Evolutionary conservation across 2,797 vertebrate genomes (phyloP), one percentile per base, ranked within the genome.

Genomic region (Bryconaethiops microstoma): DNA sequence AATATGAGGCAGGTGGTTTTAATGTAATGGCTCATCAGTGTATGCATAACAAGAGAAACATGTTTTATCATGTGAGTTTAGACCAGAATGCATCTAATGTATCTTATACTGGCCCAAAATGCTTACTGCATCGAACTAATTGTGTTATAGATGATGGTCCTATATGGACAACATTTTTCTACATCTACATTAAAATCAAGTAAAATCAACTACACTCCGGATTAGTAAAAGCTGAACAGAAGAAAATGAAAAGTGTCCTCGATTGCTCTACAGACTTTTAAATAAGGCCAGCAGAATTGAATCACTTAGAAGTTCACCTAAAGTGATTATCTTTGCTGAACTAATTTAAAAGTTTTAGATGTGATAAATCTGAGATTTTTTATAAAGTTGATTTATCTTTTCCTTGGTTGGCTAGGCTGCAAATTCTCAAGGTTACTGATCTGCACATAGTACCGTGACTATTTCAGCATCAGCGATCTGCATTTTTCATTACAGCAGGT

Each of bases 281-380:
- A 57, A 57, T 42, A 14, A 21, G 29, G 54, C 71, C 23, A 21
- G 21, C 42, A 35, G 40, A 54, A 59, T 59, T 19, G n/a, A 74
- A 59, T 74, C 29, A 21, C 45, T 39, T 23, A 40, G 42, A 59
- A 74, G 71, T 57, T 42, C 87, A 73, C 45, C 67, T 69, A 69
- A 69, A 69, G 25, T 69, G 67, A 69, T 62, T 88, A 78, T 89
- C 87, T 91, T 92, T 87, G 83, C 81, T 75, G 80, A 83, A 64
- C 71, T 74, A 40, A 59, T 57, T 57, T 52, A 72, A 74, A 74
- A 40, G 35, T 59, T 59, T 54, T 42, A 40, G 54, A 69, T 48
- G 42, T 69, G 45, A 69, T 50, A 69, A 69, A 69, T 69, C 16
- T 6, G 21, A 69, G 19, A 25, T 39, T 59, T 17, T 14, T 42